Evolutionary conservation across 2,797 vertebrate genomes (phyloP), one percentile per base, ranked within the genome.

Genomic region (Spondyliosoma cantharus): DNA sequence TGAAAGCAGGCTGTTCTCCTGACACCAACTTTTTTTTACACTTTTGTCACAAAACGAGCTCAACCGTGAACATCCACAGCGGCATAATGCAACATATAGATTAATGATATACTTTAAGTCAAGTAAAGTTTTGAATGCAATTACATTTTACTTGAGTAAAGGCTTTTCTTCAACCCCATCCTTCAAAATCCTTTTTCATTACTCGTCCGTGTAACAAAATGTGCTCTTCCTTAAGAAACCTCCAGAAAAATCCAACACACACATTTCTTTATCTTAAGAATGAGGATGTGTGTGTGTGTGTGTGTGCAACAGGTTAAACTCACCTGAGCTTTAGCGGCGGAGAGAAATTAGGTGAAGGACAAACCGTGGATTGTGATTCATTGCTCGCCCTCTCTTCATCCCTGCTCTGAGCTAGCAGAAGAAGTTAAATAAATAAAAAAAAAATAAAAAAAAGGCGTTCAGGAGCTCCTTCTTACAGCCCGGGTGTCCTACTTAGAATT

Each of bases 401-500:
- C 58, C 70, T n/a, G 19, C 74, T 71, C 74, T 69, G 56, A 71
- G 81, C 19, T 12, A 2, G 66, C 56, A 79, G 61, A 77, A 60
- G 7, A 77, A 86, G 81, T 74, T 71, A 61, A 87, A 80, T 32
- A 61, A 52, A 50, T 46, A 71, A 56, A 68, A 56, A 66, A 68
- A 53, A 71, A 56, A 68, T 50, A 66, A 68, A 53, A 45, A 27
- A 45, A 27, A 19, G 42, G 74, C 76, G 83, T 81, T 76, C 69
- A 73, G 75, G 72, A 78, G 78, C 80, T 78, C 4, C 75, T 81
- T 82, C 78, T 64, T 57, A 7, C 72, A 63, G 89, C 80, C 63
- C 22, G 12, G 65, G 79, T 75, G 87, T 88, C 91, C 92, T 92
- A 93, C 89, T 93, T 93, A 91, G 82, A 74, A 91, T 91, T 88